phyloP scores from a whole-genome alignment of 2,888 invertebrate genomes.

The Ophion costatus region DNA sequence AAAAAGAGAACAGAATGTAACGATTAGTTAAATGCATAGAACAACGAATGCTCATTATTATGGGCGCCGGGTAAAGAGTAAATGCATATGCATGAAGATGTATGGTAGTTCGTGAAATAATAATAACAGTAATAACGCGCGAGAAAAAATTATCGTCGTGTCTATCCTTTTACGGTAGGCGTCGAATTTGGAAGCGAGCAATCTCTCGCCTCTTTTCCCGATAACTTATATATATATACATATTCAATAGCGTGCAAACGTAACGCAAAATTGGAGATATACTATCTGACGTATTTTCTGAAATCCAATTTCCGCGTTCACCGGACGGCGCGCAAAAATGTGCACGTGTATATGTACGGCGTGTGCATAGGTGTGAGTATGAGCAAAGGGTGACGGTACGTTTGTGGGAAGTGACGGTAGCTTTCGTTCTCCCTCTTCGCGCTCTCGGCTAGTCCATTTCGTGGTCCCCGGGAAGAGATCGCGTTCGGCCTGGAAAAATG shows the following conservation, averaged over 20 bases:
- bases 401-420: slow-evolving; percentile 15
- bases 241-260: slow-evolving; percentile 9
- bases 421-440: neutral
- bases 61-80: neutral
- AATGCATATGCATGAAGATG: neutral
- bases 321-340: slow-evolving; percentile 8
- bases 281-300: slow-evolving; percentile 62
- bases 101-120: slow-evolving; percentile 7
- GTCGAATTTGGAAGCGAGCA: slow-evolving; percentile 3
- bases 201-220: neutral
- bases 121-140: slow-evolving; percentile 17
- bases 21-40: neutral
- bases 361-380: neutral
- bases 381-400: slow-evolving; percentile 4
- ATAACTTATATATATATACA: neutral
- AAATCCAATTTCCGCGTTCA: slow-evolving; percentile 63
- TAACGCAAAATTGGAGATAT: slow-evolving; percentile 52
- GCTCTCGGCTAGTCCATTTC: slow-evolving; percentile 26
- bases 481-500: slow-evolving; percentile 56
- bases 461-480: neutral
- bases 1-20: slow-evolving; percentile 26
- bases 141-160: slow-evolving; percentile 26
- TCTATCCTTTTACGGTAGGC: neutral
- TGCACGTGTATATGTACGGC: neutral
- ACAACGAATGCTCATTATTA: slow-evolving; percentile 1